Evolutionary conservation across 2,888 invertebrate species (phyloP).

Genomic region (Cecidostiba fungosa): DNA sequence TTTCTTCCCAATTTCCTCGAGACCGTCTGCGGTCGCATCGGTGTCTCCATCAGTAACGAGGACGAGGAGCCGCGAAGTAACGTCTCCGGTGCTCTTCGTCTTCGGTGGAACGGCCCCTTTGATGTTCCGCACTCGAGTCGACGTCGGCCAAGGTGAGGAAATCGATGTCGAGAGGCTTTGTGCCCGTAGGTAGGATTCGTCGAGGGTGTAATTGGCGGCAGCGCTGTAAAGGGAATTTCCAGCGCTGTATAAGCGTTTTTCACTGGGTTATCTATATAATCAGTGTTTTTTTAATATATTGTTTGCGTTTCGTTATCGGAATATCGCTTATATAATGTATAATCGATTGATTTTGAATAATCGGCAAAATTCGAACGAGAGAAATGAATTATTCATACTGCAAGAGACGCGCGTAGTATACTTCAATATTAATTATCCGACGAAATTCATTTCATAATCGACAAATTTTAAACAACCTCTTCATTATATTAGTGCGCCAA

Average conservation of each 20-base stretch:
- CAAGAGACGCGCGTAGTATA: too few species aligned
- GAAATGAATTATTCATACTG: background rate
- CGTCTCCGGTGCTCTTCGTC: slow-evolving; percentile 34
- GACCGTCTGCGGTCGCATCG: background rate
- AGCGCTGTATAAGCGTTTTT: background rate
- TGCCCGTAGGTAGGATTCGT: slow-evolving; percentile 9
- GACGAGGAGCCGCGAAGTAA: background rate
- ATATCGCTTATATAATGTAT: too few species aligned
- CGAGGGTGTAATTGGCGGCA: background rate
- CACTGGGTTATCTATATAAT: background rate
- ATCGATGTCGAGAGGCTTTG: slow-evolving; percentile 44
- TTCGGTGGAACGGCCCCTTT: slow-evolving; percentile 46
- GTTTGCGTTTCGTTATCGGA: background rate
- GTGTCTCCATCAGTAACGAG: background rate
- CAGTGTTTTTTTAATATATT: background rate
- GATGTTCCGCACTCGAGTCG: slow-evolving; percentile 36
- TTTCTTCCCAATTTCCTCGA: slow-evolving; percentile 1
- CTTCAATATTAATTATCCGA: background rate
- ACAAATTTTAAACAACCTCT: background rate
- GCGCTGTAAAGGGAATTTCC: slow-evolving; percentile 7
- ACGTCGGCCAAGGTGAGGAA: slow-evolving; percentile 26
- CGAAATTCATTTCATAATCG: background rate
- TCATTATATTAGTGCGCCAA: background rate
- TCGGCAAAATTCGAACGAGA: background rate
- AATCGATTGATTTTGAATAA: background rate